phyloP scores from a whole-genome alignment of 92 coral and sea anemone species.

The Pocillopora meandrina region DNA sequence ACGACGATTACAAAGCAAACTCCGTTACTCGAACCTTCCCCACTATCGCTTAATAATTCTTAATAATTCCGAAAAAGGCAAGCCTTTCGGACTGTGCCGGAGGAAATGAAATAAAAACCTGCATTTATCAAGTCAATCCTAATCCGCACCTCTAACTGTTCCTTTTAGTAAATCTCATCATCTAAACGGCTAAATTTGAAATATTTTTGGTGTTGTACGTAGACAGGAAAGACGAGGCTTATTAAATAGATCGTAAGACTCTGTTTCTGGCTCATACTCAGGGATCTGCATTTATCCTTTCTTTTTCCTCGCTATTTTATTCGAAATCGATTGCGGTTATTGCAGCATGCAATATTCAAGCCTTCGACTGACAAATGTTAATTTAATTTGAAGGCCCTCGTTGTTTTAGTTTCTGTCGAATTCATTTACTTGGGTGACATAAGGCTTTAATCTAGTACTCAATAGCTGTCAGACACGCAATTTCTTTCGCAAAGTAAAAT shows the following conservation, averaged over 20 bases:
- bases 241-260: background rate
- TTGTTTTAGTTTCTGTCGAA: constrained; percentile 45
- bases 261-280: background rate
- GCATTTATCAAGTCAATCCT: background rate
- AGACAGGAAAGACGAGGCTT: background rate
- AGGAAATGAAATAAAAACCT: background rate
- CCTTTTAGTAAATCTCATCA: constrained; percentile 27
- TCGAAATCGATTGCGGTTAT: constrained; percentile 31
- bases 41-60: background rate
- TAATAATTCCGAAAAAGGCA: background rate
- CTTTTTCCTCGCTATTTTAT: background rate
- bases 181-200: constrained; percentile 9
- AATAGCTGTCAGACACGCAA: constrained; percentile 22
- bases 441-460: constrained; percentile 31
- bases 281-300: background rate
- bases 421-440: constrained; percentile 28
- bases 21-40: background rate
- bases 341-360: constrained; percentile 39
- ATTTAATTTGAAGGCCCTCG: constrained; percentile 36
- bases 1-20: constrained; percentile 15
- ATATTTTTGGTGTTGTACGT: constrained; percentile 6
- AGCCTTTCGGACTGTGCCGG: background rate
- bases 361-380: constrained; percentile 20
- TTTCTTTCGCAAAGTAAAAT: background rate
- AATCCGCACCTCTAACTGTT: constrained; percentile 20